Evolutionary conservation across 2,113 vertebrate species (phyloP).

Genomic region (Aptenodytes forsteri): DNA sequence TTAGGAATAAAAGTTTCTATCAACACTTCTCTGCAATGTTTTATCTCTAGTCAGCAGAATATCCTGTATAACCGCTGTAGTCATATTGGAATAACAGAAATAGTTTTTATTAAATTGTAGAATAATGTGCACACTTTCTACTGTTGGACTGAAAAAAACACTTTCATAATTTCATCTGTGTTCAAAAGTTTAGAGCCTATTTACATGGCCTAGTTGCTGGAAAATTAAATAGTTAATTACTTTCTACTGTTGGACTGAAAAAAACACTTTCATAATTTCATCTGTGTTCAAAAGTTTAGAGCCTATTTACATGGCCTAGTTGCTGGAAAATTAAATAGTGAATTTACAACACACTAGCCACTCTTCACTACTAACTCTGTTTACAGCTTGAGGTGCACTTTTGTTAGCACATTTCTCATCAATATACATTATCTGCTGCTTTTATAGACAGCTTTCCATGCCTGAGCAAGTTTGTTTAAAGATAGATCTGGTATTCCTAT

Average conservation of each 20-base stretch:
- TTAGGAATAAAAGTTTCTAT: background rate
- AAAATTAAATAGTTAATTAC: background rate
- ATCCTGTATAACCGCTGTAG: background rate
- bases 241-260: too few species aligned
- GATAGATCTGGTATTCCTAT: background rate
- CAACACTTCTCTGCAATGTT: background rate
- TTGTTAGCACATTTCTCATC: background rate
- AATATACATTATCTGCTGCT: background rate
- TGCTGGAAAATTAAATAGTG: background rate
- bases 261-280: background rate
- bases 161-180: background rate
- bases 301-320: background rate
- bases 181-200: background rate
- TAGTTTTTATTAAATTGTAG: background rate
- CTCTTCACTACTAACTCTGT: background rate
- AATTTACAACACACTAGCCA: background rate
- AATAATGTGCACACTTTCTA: background rate
- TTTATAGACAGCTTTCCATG: background rate
- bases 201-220: background rate
- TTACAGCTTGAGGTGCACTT: background rate
- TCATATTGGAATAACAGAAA: background rate
- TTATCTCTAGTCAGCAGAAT: background rate
- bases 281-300: background rate
- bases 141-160: background rate
- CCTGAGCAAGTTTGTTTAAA: background rate